A percentile compares a stretch with the other conserved stretches of the same genome.
Conservation (phyloP, 2,113 vertebrate genomes). For the Scomber japonicus region DNA sequence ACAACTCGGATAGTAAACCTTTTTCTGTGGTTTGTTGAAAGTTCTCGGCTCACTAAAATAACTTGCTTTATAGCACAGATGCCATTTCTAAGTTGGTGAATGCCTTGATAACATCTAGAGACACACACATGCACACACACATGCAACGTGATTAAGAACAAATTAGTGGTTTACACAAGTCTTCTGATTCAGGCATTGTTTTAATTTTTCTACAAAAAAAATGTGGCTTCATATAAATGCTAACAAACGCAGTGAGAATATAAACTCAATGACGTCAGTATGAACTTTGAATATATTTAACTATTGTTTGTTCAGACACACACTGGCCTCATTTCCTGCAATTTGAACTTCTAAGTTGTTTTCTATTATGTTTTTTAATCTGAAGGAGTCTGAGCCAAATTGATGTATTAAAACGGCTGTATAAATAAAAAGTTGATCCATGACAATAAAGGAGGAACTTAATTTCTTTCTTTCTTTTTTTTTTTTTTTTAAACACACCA, state of each 20-base stretch:
- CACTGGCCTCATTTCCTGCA: conserved; percentile 31
- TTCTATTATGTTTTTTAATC: conserved; percentile 10
- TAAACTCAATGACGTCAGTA: no score
- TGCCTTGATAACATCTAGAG: no score
- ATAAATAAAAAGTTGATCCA: conserved; percentile 5
- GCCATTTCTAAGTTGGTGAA: no score
- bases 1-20: no score
- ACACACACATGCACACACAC: no score
- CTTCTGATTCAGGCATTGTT: no score
- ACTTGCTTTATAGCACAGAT: no score
- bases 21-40: no score
- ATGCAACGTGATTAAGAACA: no score
- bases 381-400: neutral
- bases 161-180: no score
- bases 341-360: conserved; percentile 16
- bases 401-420: conserved; percentile 3
- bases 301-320: neutral
- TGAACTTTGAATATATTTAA: neutral
- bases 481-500: neutral
- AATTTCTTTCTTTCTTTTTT: no score
- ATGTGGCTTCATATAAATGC: neutral
- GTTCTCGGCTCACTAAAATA: no score
- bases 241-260: neutral
- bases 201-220: neutral
- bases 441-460: neutral